Evolutionary conservation across 1,140 invertebrate species (phyloP).

Genomic region (Panagrolaimus sp.): DNA sequence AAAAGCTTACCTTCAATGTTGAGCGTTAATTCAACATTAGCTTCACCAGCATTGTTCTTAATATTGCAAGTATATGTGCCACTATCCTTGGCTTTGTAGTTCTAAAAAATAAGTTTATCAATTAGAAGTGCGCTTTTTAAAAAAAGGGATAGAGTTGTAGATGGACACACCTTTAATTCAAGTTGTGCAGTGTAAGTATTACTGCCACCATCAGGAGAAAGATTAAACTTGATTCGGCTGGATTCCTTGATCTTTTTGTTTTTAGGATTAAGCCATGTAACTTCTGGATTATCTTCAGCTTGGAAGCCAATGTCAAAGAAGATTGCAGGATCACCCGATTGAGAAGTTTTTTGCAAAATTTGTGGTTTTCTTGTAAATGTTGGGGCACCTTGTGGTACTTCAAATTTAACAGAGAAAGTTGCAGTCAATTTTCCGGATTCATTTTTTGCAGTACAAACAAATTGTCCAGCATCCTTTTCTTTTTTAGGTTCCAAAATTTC

Average conservation of each 20-base stretch:
- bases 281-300: slow-evolving; percentile 55
- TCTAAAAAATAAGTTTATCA: slow-evolving; percentile 64
- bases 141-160: background rate
- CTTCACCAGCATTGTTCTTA: slow-evolving; percentile 90
- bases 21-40: slow-evolving; percentile 92
- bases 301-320: slow-evolving; percentile 58
- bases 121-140: slow-evolving; percentile 3
- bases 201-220: slow-evolving; percentile 46
- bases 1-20: slow-evolving; percentile 76
- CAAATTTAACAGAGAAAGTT: slow-evolving; percentile 58
- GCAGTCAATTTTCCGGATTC: slow-evolving; percentile 58
- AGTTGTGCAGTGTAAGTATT: slow-evolving; percentile 57
- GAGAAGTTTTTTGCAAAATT: slow-evolving; percentile 57
- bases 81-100: slow-evolving; percentile 85
- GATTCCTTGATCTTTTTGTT: slow-evolving; percentile 59
- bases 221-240: slow-evolving; percentile 54
- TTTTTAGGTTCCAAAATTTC: slow-evolving; percentile 58
- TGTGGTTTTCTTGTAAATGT: slow-evolving; percentile 58
- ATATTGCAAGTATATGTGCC: slow-evolving; percentile 95
- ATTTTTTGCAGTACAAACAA: slow-evolving; percentile 58
- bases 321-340: slow-evolving; percentile 56
- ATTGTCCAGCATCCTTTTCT: slow-evolving; percentile 58
- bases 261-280: slow-evolving; percentile 58
- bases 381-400: slow-evolving; percentile 58
- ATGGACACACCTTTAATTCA: slow-evolving; percentile 52